Conservation (phyloP, 2,888 invertebrate species). For the Metopia argyrocephala region DNA sequence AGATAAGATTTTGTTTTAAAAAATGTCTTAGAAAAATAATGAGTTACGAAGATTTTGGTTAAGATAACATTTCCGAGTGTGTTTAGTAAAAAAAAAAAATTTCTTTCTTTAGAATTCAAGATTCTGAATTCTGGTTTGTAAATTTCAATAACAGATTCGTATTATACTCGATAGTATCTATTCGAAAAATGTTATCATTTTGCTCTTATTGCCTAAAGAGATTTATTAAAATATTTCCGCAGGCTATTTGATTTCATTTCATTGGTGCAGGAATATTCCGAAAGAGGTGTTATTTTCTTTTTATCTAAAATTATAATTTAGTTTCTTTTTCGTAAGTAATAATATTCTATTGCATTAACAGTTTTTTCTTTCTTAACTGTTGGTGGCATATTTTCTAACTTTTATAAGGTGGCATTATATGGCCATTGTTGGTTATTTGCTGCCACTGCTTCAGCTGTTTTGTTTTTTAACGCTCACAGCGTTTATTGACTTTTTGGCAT, state of each 20-base stretch:
- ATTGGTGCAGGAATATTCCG: background rate
- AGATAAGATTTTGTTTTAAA: too few species aligned
- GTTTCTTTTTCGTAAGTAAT: background rate
- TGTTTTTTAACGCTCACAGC: constrained; percentile 46
- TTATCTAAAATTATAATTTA: background rate
- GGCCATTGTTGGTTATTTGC: constrained; percentile 44
- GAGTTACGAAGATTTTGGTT: too few species aligned
- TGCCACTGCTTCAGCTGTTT: constrained; percentile 22
- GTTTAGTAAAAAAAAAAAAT: too few species aligned
- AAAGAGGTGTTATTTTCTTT: background rate
- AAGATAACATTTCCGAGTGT: too few species aligned
- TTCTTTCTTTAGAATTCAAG: too few species aligned
- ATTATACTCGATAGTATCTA: too few species aligned
- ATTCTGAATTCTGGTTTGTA: too few species aligned
- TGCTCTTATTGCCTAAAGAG: too few species aligned
- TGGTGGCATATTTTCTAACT: constrained; percentile 7
- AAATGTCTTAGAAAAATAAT: too few species aligned
- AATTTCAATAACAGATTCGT: too few species aligned
- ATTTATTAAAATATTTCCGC: too few species aligned
- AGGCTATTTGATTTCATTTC: background rate
- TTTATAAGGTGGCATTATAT: constrained; percentile 25
- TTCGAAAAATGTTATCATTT: too few species aligned
- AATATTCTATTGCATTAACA: constrained; percentile 8
- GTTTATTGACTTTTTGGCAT: constrained; percentile 70
- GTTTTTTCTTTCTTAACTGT: constrained; percentile 16